Conservation (phyloP, 2,888 invertebrate genomes). For the Homarus gammarus region DNA sequence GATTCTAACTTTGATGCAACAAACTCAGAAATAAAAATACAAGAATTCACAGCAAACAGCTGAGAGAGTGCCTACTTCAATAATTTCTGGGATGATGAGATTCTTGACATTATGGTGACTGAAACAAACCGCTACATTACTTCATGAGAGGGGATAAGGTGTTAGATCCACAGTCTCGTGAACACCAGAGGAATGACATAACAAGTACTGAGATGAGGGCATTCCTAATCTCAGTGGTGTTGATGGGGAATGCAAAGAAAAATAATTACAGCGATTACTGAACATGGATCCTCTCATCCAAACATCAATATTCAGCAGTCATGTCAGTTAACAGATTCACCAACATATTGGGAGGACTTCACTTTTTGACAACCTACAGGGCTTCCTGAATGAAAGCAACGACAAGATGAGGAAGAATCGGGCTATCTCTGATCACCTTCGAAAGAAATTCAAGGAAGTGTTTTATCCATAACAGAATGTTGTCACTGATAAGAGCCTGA, state of each 20-base stretch:
- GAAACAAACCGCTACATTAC: too few relatives aligned
- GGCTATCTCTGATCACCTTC: not conserved
- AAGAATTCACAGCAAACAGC: too few relatives aligned
- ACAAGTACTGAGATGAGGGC: too few relatives aligned
- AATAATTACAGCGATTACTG: not conserved
- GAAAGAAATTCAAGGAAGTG: not conserved
- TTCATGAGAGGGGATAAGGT: too few relatives aligned
- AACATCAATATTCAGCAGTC: slow-evolving; percentile 6
- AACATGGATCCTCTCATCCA: not conserved
- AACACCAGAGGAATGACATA: too few relatives aligned
- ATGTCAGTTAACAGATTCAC: slow-evolving; percentile 16
- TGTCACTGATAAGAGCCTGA: slow-evolving; percentile 72
- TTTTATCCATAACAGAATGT: slow-evolving; percentile 44
- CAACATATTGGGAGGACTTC: slow-evolving; percentile 23
- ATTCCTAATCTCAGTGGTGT: too few relatives aligned
- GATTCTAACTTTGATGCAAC: not conserved
- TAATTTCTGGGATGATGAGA: too few relatives aligned
- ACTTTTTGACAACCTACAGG: slow-evolving; percentile 10
- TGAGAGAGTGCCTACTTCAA: too few relatives aligned
- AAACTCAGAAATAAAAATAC: too few relatives aligned
- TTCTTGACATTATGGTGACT: too few relatives aligned
- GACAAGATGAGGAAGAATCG: not conserved
- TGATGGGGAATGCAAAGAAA: too few relatives aligned
- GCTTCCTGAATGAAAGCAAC: not conserved
- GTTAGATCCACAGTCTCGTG: too few relatives aligned